Evolutionary conservation across 1,140 invertebrate genomes (phyloP).

Genomic region (Meteorus sp.): DNA sequence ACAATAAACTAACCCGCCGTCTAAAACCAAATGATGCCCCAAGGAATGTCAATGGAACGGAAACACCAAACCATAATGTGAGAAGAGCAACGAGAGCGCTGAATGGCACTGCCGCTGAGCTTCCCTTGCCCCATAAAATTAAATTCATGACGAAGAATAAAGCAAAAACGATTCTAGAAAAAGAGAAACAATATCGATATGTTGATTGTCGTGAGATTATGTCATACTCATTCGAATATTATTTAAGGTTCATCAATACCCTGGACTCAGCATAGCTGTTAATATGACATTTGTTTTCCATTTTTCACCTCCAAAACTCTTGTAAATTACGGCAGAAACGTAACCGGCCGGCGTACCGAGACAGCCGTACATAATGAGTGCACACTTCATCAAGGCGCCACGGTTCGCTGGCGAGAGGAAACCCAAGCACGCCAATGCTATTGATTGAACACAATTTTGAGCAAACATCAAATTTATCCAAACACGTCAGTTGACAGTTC

Average conservation of each 20-base stretch:
- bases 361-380: slow-evolving; percentile 92
- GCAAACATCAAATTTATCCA: slow-evolving; percentile 4
- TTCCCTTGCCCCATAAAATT: slow-evolving; percentile 91
- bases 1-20: slow-evolving; percentile 75
- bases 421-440: slow-evolving; percentile 95
- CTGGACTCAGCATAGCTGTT: slow-evolving; percentile 93
- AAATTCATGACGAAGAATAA: slow-evolving; percentile 97
- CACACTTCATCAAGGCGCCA: slow-evolving; percentile 97
- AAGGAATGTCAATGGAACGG: slow-evolving; percentile 95
- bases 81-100: slow-evolving; percentile 95
- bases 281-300: slow-evolving; percentile 98
- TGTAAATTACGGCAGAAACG: slow-evolving; percentile 94
- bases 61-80: slow-evolving; percentile 97
- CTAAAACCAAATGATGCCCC: slow-evolving; percentile 98
- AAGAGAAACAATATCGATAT: slow-evolving; percentile 28
- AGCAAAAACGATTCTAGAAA: slow-evolving; percentile 84
- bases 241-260: slow-evolving; percentile 64
- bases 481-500: slow-evolving; percentile 2
- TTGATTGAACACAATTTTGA: slow-evolving; percentile 27
- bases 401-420: slow-evolving; percentile 98
- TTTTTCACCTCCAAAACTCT: slow-evolving; percentile 96
- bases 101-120: slow-evolving; percentile 95
- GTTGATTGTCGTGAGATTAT: slow-evolving; percentile 15
- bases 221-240: not conserved
- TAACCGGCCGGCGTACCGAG: slow-evolving; percentile 95